Conservation (phyloP, 2,888 invertebrate genomes). For the Sceliomorpha sp. region DNA sequence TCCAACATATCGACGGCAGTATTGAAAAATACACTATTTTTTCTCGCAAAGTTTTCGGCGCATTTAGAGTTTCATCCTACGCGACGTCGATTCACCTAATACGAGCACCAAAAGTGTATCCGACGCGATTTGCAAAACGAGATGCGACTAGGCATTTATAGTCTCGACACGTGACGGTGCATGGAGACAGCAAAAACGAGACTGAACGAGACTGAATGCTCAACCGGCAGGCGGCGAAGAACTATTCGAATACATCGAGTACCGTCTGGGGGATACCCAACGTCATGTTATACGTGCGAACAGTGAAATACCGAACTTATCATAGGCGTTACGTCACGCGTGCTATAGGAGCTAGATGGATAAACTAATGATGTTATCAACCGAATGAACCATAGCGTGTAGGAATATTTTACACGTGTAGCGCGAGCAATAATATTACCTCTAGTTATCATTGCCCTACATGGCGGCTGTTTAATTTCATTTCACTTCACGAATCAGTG, state of each 20-base stretch:
- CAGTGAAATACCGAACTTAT: background rate
- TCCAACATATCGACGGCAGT: constrained; percentile 29
- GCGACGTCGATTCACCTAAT: no score
- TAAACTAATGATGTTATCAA: constrained; percentile 11
- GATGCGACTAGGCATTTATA: background rate
- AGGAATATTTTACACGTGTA: background rate
- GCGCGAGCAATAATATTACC: no score
- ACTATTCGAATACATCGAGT: background rate
- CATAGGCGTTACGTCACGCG: constrained; percentile 34
- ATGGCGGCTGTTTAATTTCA: no score
- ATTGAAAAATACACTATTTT: constrained; percentile 2
- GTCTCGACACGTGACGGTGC: constrained; percentile 13
- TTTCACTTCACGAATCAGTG: no score
- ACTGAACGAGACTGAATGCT: constrained; percentile 35
- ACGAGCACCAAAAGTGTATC: no score
- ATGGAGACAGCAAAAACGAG: constrained; percentile 10
- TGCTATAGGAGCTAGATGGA: constrained; percentile 10
- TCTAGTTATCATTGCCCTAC: no score
- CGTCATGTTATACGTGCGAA: constrained; percentile 8
- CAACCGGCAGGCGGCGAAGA: constrained; percentile 20
- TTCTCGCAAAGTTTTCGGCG: no score
- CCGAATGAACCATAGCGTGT: background rate
- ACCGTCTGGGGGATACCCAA: constrained; percentile 32
- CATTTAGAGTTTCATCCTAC: no score
- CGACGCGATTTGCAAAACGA: background rate